These are phyloP conservation scores for Bolborhynchus lineola DNA, from an alignment of 2,113 vertebrate species.

Conservation along the genomic window DNA sequence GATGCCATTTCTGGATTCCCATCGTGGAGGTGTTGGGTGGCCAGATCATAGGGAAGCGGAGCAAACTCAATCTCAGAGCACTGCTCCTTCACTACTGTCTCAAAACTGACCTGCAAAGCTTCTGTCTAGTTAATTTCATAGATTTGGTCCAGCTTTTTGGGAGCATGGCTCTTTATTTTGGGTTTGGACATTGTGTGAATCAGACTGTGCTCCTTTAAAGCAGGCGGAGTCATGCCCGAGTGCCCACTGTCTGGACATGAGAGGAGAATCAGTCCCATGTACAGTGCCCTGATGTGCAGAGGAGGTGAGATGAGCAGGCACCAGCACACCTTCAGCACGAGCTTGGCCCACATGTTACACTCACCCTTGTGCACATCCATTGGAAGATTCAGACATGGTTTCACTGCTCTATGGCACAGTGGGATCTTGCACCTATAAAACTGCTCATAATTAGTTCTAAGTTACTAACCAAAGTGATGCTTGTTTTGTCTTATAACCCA, in stretches of 20 bases:
- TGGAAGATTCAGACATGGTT: constrained; percentile 1
- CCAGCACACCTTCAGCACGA: not conserved
- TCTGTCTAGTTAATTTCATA: rapidly evolving
- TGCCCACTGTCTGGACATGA: rapidly evolving
- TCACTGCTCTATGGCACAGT: constrained; percentile 37
- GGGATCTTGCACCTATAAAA: constrained; percentile 40
- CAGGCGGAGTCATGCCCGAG: rapidly evolving
- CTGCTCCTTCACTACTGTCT: rapidly evolving
- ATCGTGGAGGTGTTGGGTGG: not conserved
- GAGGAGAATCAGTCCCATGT: rapidly evolving
- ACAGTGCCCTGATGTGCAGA: not conserved
- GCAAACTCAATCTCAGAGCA: rapidly evolving
- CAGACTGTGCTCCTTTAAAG: not conserved
- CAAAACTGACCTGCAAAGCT: not conserved
- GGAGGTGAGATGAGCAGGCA: not conserved
- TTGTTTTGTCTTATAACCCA: not conserved
- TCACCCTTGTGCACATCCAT: not conserved
- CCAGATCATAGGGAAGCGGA: rapidly evolving
- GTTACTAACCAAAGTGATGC: not conserved
- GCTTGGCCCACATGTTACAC: not conserved
- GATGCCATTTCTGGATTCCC: not conserved
- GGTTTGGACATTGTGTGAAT: not conserved
- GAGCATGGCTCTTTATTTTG: not conserved
- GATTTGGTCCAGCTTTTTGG: not conserved
- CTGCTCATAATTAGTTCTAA: constrained; percentile 47